These are phyloP conservation scores for Tromatobia lineatoria DNA, from an alignment of 2,888 invertebrate species.

Conservation along the genomic window DNA sequence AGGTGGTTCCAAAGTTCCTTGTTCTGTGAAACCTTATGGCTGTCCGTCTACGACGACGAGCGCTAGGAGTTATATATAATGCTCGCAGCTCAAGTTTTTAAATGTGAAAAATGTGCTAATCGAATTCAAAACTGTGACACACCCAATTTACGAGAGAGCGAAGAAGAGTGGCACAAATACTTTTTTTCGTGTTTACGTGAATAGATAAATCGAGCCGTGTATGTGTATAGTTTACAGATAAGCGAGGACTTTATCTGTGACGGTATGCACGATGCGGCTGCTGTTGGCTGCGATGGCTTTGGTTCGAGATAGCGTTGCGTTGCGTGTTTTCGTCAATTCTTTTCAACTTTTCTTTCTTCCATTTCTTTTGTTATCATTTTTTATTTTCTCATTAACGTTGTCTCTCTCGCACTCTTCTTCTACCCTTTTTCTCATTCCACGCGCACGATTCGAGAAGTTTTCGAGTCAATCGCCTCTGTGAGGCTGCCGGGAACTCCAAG, in stretches of 20 bases:
- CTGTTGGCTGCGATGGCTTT: slow-evolving; percentile 24
- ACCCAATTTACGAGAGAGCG: neutral
- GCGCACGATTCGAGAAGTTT: slow-evolving; percentile 45
- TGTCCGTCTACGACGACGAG: neutral
- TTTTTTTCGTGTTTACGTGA: slow-evolving; percentile 35
- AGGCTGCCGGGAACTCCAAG: slow-evolving; percentile 19
- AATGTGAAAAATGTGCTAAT: slow-evolving; percentile 23
- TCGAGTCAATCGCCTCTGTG: slow-evolving; percentile 41
- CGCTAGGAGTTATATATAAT: neutral
- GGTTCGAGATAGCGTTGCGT: slow-evolving; percentile 35
- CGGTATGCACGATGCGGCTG: slow-evolving; percentile 37
- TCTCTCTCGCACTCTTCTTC: slow-evolving; percentile 32
- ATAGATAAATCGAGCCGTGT: slow-evolving; percentile 40
- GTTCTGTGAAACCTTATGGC: neutral
- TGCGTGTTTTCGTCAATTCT: slow-evolving; percentile 13
- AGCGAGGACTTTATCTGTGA: slow-evolving; percentile 48
- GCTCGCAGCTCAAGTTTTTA: neutral
- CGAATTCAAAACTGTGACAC: slow-evolving; percentile 16
- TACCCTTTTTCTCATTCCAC: slow-evolving; percentile 23
- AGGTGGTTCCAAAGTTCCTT: neutral
- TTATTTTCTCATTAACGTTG: slow-evolving; percentile 22
- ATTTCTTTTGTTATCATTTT: slow-evolving; percentile 39
- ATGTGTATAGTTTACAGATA: slow-evolving; percentile 50
- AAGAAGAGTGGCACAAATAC: slow-evolving; percentile 20
- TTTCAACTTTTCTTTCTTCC: slow-evolving; percentile 9